Base-by-base conservation (phyloP, 2,888 invertebrate genomes). In the Baccha elongata region DNA sequence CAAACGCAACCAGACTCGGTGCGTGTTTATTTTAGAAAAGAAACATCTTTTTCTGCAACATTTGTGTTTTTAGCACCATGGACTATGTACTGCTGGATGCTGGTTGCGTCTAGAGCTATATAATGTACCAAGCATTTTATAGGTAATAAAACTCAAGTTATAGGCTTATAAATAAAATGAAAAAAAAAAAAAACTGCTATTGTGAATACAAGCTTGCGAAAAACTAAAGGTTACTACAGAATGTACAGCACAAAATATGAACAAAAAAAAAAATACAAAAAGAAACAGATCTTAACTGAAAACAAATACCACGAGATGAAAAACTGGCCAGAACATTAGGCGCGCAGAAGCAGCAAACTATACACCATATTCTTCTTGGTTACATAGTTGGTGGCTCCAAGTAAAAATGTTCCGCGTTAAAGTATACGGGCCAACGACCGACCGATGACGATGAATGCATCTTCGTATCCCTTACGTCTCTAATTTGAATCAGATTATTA, bases 401-500 rank as follows among this genome's bases (percentile, higher is more conserved):
- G 15, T n/a, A 21, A 23, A 68, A 73, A 68, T 64, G 42, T 46
- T 62, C 67, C 35, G 23, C 29, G 74, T 55, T 69, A 29, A 37
- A 55, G 46, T 19, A 75, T 65, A 37, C 55, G 72, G 76, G 83
- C 72, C 78, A 78, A 58, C 78, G 83, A 83, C 83, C 55, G 32
- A n/a, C 48, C 71, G 69, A 52, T n/a, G n/a, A n/a, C 62, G 50
- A 58, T 62, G 68, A 10, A 55, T 65, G 69, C 58, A 75, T 75
- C 80, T 81, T 60, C 62, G 11, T 76, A 73, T 83, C 72, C 46
- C 44, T 76, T 68, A 68, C 72, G 60, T 44, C 71, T 83, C 68
- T 76, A 73, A 83, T 83, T 83, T 64, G 52, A 78, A 72, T 78
- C 78, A 64, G 78, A 83, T 83, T 83, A 72, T 83, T 78, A 78